Evolutionary conservation across 1,140 invertebrate genomes (phyloP).

Genomic region (Leptinotarsa undecemlineata): DNA sequence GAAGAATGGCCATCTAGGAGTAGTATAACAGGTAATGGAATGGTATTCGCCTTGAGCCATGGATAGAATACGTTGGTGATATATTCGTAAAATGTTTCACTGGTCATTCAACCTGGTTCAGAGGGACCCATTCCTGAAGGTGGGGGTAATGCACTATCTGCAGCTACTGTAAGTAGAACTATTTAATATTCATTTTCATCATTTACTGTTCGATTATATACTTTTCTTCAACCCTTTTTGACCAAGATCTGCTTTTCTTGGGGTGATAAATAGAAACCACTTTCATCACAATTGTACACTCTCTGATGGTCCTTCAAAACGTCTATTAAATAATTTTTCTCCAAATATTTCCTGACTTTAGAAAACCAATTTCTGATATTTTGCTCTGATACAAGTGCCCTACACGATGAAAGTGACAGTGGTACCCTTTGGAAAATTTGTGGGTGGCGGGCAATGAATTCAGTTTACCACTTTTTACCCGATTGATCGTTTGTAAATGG

Average conservation of each 20-base stretch:
- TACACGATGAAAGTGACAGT: neutral
- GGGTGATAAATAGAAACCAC: constrained; percentile 48
- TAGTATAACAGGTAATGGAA: constrained; percentile 48
- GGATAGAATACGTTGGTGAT: too few species aligned
- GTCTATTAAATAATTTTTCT: constrained; percentile 38
- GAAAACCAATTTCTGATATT: neutral
- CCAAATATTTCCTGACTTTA: neutral
- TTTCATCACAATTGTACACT: constrained; percentile 55
- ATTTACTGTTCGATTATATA: constrained; percentile 37
- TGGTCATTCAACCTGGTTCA: too few species aligned
- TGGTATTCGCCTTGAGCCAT: too few species aligned
- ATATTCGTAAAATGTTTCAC: too few species aligned
- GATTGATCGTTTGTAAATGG: too few species aligned
- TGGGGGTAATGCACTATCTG: constrained; percentile 45
- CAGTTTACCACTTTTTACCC: too few species aligned
- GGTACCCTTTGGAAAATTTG: neutral
- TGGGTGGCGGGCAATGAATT: too few species aligned
- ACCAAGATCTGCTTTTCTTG: constrained; percentile 47
- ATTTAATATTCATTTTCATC: constrained; percentile 44
- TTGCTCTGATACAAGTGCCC: neutral
- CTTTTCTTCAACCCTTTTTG: constrained; percentile 42
- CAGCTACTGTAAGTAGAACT: constrained; percentile 46
- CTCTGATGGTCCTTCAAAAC: constrained; percentile 45
- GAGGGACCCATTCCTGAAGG: neutral
- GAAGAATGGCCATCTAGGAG: constrained; percentile 56